These are phyloP conservation scores for Diadophis punctatus DNA, from an alignment of 2,113 vertebrate genomes.

Conservation along the genomic window DNA sequence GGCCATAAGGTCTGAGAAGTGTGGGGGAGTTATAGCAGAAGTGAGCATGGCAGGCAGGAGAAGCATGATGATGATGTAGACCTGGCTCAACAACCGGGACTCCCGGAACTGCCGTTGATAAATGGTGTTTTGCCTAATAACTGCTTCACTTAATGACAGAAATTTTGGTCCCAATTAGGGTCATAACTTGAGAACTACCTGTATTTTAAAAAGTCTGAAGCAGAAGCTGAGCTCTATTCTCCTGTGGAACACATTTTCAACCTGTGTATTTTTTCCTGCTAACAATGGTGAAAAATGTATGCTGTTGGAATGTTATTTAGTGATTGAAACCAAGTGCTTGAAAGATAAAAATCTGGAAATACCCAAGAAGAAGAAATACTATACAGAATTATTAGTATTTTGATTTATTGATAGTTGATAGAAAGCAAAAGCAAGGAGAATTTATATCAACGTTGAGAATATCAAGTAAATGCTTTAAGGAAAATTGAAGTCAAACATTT, in stretches of 20 bases:
- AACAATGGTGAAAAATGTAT: background rate
- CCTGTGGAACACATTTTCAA: no score
- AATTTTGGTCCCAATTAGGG: background rate
- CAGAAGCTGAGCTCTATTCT: background rate
- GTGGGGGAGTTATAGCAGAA: background rate
- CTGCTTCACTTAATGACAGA: background rate
- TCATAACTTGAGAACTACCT: background rate
- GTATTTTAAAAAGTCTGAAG: background rate
- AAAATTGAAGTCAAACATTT: slow-evolving; percentile 28
- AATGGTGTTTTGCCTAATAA: background rate
- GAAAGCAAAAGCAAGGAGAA: slow-evolving; percentile 3
- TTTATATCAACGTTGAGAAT: slow-evolving; percentile 30
- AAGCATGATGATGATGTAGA: background rate
- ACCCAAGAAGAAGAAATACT: background rate
- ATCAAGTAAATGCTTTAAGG: slow-evolving; percentile 35
- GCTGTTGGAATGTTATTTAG: background rate
- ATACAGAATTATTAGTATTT: background rate
- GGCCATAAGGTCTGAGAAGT: background rate
- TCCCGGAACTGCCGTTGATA: background rate
- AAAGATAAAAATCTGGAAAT: background rate
- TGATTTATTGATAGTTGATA: background rate
- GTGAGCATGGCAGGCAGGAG: background rate
- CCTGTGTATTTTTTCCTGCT: background rate
- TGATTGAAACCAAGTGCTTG: background rate
- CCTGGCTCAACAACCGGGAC: background rate